phyloP scores from a whole-genome alignment of 1,140 invertebrate genomes.

The Sipha flava region DNA sequence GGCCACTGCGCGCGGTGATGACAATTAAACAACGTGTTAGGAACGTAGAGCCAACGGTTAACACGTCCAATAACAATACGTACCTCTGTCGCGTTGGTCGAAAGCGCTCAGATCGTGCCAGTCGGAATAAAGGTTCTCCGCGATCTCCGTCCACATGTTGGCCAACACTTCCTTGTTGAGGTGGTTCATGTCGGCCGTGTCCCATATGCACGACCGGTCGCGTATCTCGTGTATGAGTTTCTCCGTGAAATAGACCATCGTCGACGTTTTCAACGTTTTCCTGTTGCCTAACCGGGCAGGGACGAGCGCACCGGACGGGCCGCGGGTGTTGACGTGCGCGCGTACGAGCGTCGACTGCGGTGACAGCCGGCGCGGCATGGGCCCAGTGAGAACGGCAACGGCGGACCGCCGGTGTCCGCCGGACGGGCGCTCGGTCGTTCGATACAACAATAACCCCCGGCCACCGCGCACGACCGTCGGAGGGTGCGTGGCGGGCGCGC shows the following conservation, averaged over 20 bases:
- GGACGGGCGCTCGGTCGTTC: conserved; percentile 25
- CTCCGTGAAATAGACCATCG: conserved; percentile 15
- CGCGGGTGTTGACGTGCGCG: background rate
- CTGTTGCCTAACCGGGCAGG: no score
- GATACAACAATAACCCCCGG: background rate
- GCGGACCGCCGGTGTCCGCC: background rate
- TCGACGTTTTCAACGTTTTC: no score
- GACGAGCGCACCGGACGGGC: background rate
- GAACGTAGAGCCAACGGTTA: background rate
- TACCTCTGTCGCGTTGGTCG: conserved; percentile 11
- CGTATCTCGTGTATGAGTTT: conserved; percentile 16
- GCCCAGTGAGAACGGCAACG: background rate
- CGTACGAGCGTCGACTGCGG: background rate
- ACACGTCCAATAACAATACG: background rate
- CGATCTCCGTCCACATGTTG: background rate
- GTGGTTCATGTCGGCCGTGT: background rate
- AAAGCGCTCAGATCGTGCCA: background rate
- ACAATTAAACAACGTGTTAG: background rate
- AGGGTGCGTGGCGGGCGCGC: no score
- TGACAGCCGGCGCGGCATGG: background rate
- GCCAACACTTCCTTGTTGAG: conserved; percentile 15
- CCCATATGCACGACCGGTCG: conserved; percentile 12
- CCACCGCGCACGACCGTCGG: no score
- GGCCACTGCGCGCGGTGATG: background rate
- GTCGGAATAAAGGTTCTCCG: background rate